These are phyloP conservation scores for Pseudomyrmex flavicornis DNA, from an alignment of 1,140 invertebrate genomes.

Conservation along the genomic window DNA sequence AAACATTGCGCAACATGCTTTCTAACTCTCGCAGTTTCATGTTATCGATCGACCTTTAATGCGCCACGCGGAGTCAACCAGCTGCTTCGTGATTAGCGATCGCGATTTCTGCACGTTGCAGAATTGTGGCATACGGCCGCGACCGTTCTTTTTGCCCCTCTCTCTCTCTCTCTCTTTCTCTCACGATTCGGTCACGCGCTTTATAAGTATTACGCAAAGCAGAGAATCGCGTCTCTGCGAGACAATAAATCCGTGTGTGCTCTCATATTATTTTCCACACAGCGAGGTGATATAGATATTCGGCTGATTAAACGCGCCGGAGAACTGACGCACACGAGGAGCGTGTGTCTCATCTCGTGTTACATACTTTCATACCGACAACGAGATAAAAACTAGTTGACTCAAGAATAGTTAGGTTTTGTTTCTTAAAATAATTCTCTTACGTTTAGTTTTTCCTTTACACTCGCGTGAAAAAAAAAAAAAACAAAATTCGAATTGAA, in stretches of 20 bases:
- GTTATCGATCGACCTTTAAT: constrained; percentile 65
- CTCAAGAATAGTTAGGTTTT: not conserved
- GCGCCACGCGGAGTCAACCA: constrained; percentile 31
- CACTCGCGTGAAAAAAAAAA: too few species aligned
- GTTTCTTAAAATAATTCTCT: not conserved
- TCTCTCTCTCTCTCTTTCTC: not conserved
- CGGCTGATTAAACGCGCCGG: not conserved
- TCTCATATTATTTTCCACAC: constrained; percentile 20
- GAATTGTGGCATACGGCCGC: constrained; percentile 51
- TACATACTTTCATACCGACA: constrained; percentile 1
- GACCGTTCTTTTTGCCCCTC: constrained; percentile 64
- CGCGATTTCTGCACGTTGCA: constrained; percentile 59
- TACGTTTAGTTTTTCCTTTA: not conserved
- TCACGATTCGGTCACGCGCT: constrained; percentile 37
- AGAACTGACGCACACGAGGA: not conserved
- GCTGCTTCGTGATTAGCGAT: constrained; percentile 67
- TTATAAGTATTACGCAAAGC: constrained; percentile 40
- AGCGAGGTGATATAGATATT: constrained; percentile 39
- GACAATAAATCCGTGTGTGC: constrained; percentile 36
- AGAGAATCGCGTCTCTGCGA: constrained; percentile 6
- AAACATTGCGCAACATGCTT: constrained; percentile 64
- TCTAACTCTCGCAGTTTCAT: constrained; percentile 60
- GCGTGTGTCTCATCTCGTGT: not conserved
- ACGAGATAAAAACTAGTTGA: not conserved
- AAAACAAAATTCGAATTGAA: too few species aligned